Conservation (phyloP, 2,888 invertebrate species). For the Alviniconcha strummeri region DNA sequence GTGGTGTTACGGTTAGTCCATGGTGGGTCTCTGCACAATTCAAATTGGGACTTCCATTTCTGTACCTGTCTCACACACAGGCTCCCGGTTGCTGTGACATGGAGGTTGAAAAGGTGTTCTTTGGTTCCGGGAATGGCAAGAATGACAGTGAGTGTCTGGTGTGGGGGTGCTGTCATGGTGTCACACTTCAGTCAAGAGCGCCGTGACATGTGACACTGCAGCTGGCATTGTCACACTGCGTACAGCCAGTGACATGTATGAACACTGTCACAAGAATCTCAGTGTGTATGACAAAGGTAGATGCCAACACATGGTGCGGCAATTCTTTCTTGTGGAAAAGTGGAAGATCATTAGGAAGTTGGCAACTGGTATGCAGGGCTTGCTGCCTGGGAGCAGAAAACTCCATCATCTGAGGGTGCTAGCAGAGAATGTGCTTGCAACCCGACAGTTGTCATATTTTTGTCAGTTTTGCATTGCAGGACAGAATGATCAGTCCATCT, state of each 20-base stretch:
- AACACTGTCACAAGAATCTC: not conserved
- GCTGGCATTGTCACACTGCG: not conserved
- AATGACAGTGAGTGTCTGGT: not conserved
- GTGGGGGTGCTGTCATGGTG: not conserved
- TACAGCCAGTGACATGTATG: not conserved
- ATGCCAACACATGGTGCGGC: not conserved
- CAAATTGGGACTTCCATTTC: not conserved
- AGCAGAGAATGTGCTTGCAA: not conserved
- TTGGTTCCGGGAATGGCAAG: conserved; percentile 7
- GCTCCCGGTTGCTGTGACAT: not conserved
- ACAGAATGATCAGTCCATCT: not conserved
- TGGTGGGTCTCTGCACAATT: conserved; percentile 7
- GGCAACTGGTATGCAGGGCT: no score
- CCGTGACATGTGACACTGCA: not conserved
- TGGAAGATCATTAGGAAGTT: not conserved
- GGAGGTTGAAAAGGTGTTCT: conserved; percentile 1
- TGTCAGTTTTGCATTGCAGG: not conserved
- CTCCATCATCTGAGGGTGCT: not conserved
- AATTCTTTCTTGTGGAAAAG: not conserved
- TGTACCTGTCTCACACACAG: not conserved
- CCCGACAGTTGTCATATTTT: not conserved
- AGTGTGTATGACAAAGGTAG: not conserved
- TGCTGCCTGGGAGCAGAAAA: not conserved
- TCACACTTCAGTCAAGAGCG: not conserved
- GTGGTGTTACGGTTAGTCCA: not conserved